These are phyloP conservation scores for Channa maculata DNA, from an alignment of 2,113 vertebrate species.

Conservation along the genomic window DNA sequence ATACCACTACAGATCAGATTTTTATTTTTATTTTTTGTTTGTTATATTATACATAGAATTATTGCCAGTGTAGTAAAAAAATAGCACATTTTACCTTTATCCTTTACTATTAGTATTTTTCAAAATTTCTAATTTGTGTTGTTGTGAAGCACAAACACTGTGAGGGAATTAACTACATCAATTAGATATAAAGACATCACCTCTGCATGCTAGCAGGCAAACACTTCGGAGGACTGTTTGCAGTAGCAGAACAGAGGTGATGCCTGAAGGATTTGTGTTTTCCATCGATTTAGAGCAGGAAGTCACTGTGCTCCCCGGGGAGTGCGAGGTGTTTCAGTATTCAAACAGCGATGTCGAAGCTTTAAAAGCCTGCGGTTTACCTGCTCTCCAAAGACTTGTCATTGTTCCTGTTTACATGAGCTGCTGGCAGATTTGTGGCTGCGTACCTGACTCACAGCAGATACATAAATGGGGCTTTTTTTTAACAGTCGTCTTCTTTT, in stretches of 20 bases:
- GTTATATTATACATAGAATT: too few relatives aligned
- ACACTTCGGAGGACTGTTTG: neutral
- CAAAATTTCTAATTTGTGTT: neutral
- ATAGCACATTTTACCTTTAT: neutral
- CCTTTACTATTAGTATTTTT: neutral
- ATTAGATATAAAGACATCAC: neutral
- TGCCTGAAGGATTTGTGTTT: slow-evolving; percentile 10
- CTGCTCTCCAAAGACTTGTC: slow-evolving; percentile 46
- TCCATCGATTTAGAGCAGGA: slow-evolving; percentile 23
- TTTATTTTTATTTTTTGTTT: too few relatives aligned
- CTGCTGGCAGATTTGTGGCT: slow-evolving; percentile 34
- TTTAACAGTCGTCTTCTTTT: slow-evolving; percentile 40
- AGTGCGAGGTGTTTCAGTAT: slow-evolving; percentile 29
- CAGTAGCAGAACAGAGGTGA: neutral
- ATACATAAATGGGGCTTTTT: slow-evolving; percentile 36
- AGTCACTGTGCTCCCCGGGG: neutral
- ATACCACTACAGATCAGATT: too few relatives aligned
- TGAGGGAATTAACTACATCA: slow-evolving; percentile 6
- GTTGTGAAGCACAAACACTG: neutral
- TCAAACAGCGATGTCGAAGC: slow-evolving; percentile 32
- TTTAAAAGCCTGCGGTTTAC: slow-evolving; percentile 26
- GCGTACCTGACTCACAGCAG: slow-evolving; percentile 30
- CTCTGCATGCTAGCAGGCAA: too few relatives aligned
- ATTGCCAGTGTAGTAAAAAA: too few relatives aligned
- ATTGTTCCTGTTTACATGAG: slow-evolving; percentile 47